These are phyloP conservation scores for Scaptomyza reducta DNA, from an alignment of 2,888 invertebrate genomes.

Conservation along the genomic window DNA sequence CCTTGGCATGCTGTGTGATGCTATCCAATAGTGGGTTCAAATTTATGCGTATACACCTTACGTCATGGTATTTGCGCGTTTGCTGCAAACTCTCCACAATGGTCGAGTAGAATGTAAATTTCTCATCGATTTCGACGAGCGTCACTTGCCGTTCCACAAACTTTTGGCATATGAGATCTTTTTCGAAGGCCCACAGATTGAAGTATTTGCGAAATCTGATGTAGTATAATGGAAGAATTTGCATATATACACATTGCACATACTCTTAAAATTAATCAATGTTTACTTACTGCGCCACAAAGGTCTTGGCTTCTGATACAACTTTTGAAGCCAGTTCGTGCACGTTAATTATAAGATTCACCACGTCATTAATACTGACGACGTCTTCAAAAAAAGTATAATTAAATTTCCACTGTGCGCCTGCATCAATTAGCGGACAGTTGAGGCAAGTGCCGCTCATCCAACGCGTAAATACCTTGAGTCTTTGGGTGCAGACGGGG, in stretches of 20 bases:
- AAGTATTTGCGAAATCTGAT: conserved; percentile 90
- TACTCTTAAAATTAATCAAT: background rate
- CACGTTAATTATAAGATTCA: conserved; percentile 87
- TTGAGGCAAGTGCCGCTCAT: conserved; percentile 92
- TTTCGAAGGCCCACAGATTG: conserved; percentile 91
- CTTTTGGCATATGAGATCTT: conserved; percentile 89
- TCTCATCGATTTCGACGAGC: conserved; percentile 90
- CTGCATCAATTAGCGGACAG: conserved; percentile 86
- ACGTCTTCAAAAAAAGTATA: conserved; percentile 92
- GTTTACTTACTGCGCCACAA: conserved; percentile 62
- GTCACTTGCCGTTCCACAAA: conserved; percentile 89
- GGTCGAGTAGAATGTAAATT: conserved; percentile 92
- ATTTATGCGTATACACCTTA: conserved; percentile 90
- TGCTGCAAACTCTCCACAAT: conserved; percentile 88
- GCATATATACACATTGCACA: background rate
- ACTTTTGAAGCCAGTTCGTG: conserved; percentile 88
- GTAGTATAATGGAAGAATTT: background rate
- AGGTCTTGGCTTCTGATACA: conserved; percentile 87
- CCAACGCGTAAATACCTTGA: conserved; percentile 93
- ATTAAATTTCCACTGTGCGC: conserved; percentile 84
- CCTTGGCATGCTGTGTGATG: conserved; percentile 89
- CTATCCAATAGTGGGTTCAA: conserved; percentile 88
- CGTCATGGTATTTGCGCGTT: conserved; percentile 87
- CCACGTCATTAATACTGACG: conserved; percentile 89
- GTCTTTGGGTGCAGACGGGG: conserved; percentile 82